phyloP scores from a whole-genome alignment of 35 echinoderm and acorn worm species.

The Heliocidaris erythrogramma region DNA sequence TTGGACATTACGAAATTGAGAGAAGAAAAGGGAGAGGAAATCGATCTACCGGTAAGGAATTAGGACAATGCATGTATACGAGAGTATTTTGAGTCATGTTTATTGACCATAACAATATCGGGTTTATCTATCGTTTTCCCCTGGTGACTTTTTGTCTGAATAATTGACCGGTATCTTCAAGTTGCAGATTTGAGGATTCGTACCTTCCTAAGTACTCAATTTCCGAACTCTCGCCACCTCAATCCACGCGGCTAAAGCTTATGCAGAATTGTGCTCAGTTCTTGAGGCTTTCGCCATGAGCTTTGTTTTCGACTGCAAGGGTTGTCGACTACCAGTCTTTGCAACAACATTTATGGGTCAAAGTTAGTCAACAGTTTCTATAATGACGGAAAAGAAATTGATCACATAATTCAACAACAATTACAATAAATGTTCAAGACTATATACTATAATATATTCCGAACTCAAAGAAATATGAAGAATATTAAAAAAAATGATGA shows the following conservation, averaged over 20 bases:
- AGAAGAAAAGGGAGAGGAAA: background rate
- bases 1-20: background rate
- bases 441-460: too few relatives aligned
- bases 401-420: too few relatives aligned
- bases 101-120: background rate
- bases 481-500: too few relatives aligned
- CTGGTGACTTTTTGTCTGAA: background rate
- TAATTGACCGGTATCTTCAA: background rate
- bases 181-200: background rate
- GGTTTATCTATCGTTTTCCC: background rate
- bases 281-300: background rate
- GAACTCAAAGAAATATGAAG: too few relatives aligned
- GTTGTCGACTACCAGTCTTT: background rate
- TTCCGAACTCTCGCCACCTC: background rate
- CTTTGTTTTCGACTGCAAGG: background rate
- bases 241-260: background rate
- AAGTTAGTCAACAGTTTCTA: too few relatives aligned
- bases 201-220: background rate
- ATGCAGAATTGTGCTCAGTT: background rate
- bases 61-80: background rate
- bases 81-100: background rate
- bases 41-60: background rate
- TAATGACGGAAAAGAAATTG: too few relatives aligned
- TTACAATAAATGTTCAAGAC: too few relatives aligned
- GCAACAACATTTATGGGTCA: background rate